These are phyloP conservation scores for Acleris laterana DNA, from an alignment of 2,888 invertebrate genomes.

Conservation along the genomic window DNA sequence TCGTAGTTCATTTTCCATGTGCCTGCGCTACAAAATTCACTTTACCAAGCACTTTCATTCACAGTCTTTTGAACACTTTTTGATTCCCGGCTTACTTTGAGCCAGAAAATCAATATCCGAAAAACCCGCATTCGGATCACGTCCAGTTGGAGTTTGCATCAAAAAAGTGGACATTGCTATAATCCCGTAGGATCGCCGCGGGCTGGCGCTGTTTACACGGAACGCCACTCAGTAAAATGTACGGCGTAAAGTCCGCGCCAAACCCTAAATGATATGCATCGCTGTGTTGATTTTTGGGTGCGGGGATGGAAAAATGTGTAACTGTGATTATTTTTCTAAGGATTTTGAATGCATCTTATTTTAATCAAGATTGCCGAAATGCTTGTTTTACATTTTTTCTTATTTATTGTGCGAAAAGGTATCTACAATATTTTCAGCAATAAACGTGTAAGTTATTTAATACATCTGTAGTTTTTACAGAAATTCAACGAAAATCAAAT, in stretches of 20 bases:
- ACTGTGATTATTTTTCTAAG: too few relatives aligned
- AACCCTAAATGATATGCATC: slow-evolving; percentile 4
- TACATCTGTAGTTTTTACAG: too few relatives aligned
- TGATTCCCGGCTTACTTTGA: slow-evolving; percentile 23
- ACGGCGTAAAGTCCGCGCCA: slow-evolving; percentile 12
- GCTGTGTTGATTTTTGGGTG: slow-evolving; percentile 5
- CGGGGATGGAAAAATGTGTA: not conserved
- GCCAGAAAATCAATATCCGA: slow-evolving; percentile 29
- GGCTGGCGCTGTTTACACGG: slow-evolving; percentile 36
- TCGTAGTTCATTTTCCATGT: too few relatives aligned
- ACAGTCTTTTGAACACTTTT: slow-evolving; percentile 3
- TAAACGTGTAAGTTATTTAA: too few relatives aligned
- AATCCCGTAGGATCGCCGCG: slow-evolving; percentile 37
- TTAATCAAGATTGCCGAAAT: not conserved
- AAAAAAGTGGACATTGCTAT: slow-evolving; percentile 32
- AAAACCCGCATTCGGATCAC: slow-evolving; percentile 33
- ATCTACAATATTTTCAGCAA: too few relatives aligned
- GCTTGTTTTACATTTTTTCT: too few relatives aligned
- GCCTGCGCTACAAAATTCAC: too few relatives aligned
- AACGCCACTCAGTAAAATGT: slow-evolving; percentile 37
- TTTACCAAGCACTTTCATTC: too few relatives aligned
- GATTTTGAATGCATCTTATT: not conserved
- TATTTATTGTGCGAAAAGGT: too few relatives aligned
- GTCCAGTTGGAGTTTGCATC: slow-evolving; percentile 27
- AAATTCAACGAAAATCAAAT: too few relatives aligned